Evolutionary conservation across 2,113 vertebrate genomes (phyloP).

Genomic region (Protobothrops mucrosquamatus): DNA sequence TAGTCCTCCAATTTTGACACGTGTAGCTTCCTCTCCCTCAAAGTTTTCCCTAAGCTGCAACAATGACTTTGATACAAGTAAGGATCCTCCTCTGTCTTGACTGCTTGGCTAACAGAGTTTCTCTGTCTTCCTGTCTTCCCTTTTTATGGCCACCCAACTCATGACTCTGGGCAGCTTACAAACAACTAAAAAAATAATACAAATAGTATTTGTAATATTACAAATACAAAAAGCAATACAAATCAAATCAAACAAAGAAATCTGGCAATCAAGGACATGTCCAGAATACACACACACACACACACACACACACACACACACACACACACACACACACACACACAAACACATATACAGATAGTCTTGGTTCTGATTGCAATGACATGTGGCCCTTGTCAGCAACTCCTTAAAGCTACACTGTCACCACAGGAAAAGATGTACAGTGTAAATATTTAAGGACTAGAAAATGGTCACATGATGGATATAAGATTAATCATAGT

Average conservation of each 20-base stretch:
- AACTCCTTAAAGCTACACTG: neutral
- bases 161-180: neutral
- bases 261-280: neutral
- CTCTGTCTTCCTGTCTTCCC: neutral
- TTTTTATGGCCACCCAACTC: neutral
- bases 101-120: neutral
- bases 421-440: neutral
- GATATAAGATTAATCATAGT: neutral
- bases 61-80: neutral
- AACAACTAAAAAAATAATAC: neutral
- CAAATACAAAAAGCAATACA: neutral
- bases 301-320: too few relatives aligned
- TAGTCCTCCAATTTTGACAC: neutral
- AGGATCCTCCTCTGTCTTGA: neutral
- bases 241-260: neutral
- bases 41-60: neutral
- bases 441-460: neutral
- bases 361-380: neutral
- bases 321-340: too few relatives aligned
- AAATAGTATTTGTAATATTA: too few relatives aligned
- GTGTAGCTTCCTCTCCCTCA: neutral
- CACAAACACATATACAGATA: neutral
- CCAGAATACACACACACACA: neutral
- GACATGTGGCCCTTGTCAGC: neutral
- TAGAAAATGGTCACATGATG: neutral